These are phyloP conservation scores for Scylla paramamosain DNA, from an alignment of 1,140 invertebrate genomes.

Conservation along the genomic window DNA sequence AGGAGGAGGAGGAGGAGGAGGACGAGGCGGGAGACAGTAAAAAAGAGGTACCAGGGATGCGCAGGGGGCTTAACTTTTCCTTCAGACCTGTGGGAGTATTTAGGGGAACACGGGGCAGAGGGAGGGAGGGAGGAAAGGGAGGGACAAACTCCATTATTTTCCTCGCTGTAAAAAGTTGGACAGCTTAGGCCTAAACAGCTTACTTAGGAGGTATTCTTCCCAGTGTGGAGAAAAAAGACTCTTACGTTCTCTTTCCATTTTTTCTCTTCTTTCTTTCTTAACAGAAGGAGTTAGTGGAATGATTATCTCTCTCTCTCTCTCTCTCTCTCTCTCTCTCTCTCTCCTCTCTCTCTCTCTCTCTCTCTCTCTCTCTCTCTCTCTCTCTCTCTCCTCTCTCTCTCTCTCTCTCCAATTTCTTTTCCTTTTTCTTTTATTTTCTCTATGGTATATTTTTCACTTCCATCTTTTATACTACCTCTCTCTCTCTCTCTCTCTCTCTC, in stretches of 20 bases:
- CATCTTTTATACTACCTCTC: background rate
- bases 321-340: too few relatives aligned
- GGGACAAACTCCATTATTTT: background rate
- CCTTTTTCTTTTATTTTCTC: too few relatives aligned
- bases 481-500: constrained; percentile 3
- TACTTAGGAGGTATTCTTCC: constrained; percentile 13
- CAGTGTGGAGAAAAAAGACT: background rate
- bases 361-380: too few relatives aligned
- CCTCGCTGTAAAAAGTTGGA: background rate
- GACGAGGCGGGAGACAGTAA: background rate
- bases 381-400: too few relatives aligned
- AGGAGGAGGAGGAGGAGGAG: background rate
- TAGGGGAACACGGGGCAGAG: background rate
- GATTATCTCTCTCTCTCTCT: too few relatives aligned
- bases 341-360: too few relatives aligned
- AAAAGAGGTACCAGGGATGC: background rate
- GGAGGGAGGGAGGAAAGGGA: background rate
- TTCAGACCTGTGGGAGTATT: background rate
- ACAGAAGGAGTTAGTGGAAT: too few relatives aligned
- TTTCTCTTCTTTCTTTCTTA: too few relatives aligned
- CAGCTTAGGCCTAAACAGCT: constrained; percentile 12
- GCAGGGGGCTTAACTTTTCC: background rate
- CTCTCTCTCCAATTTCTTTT: too few relatives aligned
- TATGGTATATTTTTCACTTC: background rate
- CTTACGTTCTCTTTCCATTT: too few relatives aligned